These are phyloP conservation scores for Thera britannica DNA, from an alignment of 2,888 invertebrate species.

Conservation along the genomic window DNA sequence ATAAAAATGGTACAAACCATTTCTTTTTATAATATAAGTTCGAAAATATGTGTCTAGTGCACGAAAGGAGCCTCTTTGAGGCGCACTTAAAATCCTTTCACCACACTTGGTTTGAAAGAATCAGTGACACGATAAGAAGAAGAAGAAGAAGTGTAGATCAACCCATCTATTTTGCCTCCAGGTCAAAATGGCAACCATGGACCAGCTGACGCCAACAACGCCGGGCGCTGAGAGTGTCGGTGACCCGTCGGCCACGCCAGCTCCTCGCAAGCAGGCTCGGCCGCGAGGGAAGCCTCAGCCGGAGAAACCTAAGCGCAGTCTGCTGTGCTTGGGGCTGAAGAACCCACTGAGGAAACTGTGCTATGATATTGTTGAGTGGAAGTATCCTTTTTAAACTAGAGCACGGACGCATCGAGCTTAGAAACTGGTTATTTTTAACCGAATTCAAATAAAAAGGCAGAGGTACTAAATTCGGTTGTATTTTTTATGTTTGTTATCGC, in stretches of 20 bases:
- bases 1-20: no score
- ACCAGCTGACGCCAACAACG: slow-evolving; percentile 62
- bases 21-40: no score
- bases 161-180: slow-evolving; percentile 45
- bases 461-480: no score
- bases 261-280: slow-evolving; percentile 85
- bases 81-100: no score
- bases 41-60: no score
- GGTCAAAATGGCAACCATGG: slow-evolving; percentile 71
- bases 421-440: no score
- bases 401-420: neutral
- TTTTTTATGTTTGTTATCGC: no score
- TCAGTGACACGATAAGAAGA: no score
- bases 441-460: no score
- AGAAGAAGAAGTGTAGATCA: neutral
- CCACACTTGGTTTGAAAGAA: no score
- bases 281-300: slow-evolving; percentile 93
- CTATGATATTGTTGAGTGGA: slow-evolving; percentile 99
- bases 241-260: slow-evolving; percentile 68
- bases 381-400: slow-evolving; percentile 94
- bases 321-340: slow-evolving; percentile 95
- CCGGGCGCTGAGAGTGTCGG: slow-evolving; percentile 64
- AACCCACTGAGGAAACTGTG: slow-evolving; percentile 98
- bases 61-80: no score
- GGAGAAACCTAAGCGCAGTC: slow-evolving; percentile 95